Conservation (phyloP, 2,113 vertebrate species). For the Dromaius novaehollandiae region DNA sequence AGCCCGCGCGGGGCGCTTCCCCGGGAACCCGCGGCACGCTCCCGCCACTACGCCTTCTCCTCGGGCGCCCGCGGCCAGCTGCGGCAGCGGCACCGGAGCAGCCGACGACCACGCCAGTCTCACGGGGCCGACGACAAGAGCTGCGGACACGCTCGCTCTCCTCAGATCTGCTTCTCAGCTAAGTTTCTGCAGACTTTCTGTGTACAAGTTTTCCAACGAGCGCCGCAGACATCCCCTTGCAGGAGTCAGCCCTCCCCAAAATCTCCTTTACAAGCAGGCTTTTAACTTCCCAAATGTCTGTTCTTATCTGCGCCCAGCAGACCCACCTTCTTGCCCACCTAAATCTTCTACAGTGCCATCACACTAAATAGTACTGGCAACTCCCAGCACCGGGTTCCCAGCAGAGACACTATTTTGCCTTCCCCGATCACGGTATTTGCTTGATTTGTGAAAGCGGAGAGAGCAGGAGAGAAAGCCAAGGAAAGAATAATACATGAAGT, state of each 20-base stretch:
- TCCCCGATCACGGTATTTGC: background rate
- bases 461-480: background rate
- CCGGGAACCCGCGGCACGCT: too few relatives aligned
- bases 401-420: background rate
- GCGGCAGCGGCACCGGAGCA: too few relatives aligned
- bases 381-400: background rate
- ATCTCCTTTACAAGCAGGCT: background rate
- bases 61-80: too few relatives aligned
- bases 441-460: background rate
- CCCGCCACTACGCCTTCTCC: too few relatives aligned
- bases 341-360: background rate
- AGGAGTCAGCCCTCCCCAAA: background rate
- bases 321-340: background rate
- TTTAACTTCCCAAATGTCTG: background rate
- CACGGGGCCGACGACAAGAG: background rate
- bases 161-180: background rate
- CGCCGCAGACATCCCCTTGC: background rate
- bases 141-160: too few relatives aligned
- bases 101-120: too few relatives aligned
- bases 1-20: too few relatives aligned
- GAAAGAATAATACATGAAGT: background rate
- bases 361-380: background rate
- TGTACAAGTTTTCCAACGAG: background rate
- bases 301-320: background rate
- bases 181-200: background rate